Evolutionary conservation across 2,888 invertebrate species (phyloP).

Genomic region (Noctua comes): DNA sequence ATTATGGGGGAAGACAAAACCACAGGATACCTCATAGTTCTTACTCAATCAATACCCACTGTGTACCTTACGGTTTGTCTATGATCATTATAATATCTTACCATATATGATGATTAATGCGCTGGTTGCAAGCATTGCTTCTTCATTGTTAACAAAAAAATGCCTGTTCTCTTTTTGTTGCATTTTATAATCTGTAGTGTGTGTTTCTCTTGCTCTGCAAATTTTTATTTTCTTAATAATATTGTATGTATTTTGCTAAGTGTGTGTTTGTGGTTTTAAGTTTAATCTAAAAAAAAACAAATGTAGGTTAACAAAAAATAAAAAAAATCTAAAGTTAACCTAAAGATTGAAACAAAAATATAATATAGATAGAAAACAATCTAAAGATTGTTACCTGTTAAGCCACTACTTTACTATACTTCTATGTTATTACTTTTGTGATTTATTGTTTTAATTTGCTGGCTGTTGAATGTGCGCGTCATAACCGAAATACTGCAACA

Average conservation of each 20-base stretch:
- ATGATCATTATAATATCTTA: background rate
- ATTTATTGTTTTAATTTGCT: background rate
- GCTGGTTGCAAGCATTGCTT: background rate
- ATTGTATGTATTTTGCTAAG: background rate
- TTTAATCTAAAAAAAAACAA: no score
- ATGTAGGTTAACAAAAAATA: no score
- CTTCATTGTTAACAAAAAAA: background rate
- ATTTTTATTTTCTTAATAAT: conserved; percentile 12
- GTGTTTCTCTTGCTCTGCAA: conserved; percentile 18
- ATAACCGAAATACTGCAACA: background rate
- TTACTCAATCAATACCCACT: background rate
- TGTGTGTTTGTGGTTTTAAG: conserved; percentile 1
- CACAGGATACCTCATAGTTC: background rate
- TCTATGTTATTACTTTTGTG: background rate
- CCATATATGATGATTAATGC: background rate
- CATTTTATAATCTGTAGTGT: background rate
- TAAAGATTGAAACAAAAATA: background rate
- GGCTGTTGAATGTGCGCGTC: background rate
- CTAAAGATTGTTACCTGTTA: background rate
- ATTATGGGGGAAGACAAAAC: no score
- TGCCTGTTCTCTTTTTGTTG: background rate
- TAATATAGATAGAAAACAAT: background rate
- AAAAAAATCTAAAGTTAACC: background rate
- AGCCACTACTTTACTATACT: background rate
- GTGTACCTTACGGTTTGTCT: background rate